These are phyloP conservation scores for Cotesia vestalis DNA, from an alignment of 1,140 invertebrate genomes.

Conservation along the genomic window DNA sequence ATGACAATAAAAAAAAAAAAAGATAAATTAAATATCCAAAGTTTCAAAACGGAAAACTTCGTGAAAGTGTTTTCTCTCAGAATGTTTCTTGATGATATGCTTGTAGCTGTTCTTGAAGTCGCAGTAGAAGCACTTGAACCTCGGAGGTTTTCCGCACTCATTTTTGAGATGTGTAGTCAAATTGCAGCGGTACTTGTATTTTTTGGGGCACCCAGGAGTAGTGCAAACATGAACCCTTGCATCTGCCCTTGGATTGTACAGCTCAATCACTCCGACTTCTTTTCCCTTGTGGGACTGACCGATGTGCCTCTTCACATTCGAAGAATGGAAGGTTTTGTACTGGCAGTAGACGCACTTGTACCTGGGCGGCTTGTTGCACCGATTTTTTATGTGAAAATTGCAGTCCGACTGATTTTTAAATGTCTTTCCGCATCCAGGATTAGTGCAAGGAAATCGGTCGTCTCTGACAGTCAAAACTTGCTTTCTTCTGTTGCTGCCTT, in stretches of 20 bases:
- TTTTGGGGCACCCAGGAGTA: conserved; percentile 10
- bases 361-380: no score
- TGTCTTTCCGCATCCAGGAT: conserved; percentile 54
- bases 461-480: background rate
- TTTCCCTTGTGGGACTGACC: no score
- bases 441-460: conserved; percentile 26
- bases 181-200: background rate
- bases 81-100: conserved; percentile 8
- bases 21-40: no score
- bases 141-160: conserved; percentile 73
- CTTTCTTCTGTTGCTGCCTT: background rate
- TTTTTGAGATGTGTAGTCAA: conserved; percentile 69
- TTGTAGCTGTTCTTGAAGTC: conserved; percentile 39
- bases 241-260: no score
- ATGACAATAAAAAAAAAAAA: no score
- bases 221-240: no score
- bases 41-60: no score
- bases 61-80: background rate
- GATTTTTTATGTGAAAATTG: no score
- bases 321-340: no score
- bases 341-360: no score
- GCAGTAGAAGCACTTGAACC: conserved; percentile 67
- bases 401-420: background rate
- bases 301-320: no score
- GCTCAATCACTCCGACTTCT: no score